Percentiles rank a stretch among this genome's conserved stretches.
Evolutionary conservation across 2,888 invertebrate genomes (phyloP).

Genomic region (Tetropium fuscum): DNA sequence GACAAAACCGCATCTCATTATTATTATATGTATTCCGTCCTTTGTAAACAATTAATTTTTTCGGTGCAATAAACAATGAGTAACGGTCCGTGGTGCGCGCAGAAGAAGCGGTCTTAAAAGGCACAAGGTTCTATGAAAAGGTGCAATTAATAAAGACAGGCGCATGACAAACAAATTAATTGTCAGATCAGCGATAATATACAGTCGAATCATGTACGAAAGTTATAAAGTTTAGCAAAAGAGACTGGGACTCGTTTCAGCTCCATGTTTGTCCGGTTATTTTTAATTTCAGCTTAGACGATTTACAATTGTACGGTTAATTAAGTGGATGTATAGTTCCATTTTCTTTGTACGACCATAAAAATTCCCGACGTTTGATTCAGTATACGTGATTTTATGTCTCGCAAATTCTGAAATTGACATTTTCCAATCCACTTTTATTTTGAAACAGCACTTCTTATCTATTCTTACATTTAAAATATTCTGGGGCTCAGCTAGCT

Average conservation of each 20-base stretch:
- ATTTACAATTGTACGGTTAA: slow-evolving; percentile 54
- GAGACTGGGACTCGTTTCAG: slow-evolving; percentile 44
- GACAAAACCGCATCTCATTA: slow-evolving; percentile 34
- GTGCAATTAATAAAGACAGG: slow-evolving; percentile 41
- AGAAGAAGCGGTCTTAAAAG: slow-evolving; percentile 6
- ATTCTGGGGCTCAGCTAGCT: too few relatives aligned
- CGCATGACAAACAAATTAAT: slow-evolving; percentile 53
- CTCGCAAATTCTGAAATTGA: slow-evolving; percentile 36
- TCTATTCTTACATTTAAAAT: background rate
- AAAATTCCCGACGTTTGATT: slow-evolving; percentile 51
- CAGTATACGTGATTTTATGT: slow-evolving; percentile 48
- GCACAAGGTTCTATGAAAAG: slow-evolving; percentile 26
- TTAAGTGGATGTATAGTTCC: slow-evolving; percentile 49
- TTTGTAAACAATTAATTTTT: slow-evolving; percentile 22
- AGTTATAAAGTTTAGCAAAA: slow-evolving; percentile 50
- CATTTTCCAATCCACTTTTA: slow-evolving; percentile 1
- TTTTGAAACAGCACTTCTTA: slow-evolving; percentile 1
- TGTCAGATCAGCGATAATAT: slow-evolving; percentile 49
- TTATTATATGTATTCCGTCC: slow-evolving; percentile 25
- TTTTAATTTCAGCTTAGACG: slow-evolving; percentile 52
- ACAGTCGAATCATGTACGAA: slow-evolving; percentile 52
- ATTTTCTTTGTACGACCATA: slow-evolving; percentile 45
- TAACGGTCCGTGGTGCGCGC: background rate
- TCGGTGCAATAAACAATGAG: slow-evolving; percentile 1
- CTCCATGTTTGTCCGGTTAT: slow-evolving; percentile 53